Evolutionary conservation across 2,888 invertebrate species (phyloP).

Genomic region (Caenorhabditis angaria): DNA sequence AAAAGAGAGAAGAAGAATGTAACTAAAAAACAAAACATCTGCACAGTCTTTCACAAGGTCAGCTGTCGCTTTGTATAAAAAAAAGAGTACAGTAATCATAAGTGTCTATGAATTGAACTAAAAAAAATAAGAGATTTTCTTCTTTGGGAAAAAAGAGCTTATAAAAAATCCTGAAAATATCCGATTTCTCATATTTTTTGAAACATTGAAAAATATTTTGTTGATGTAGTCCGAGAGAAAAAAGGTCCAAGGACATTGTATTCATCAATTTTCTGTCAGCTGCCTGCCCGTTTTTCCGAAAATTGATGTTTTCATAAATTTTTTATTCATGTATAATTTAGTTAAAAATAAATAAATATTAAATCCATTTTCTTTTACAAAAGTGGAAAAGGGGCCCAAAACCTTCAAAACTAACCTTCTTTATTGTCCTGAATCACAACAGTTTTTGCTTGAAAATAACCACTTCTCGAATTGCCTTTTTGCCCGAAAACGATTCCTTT

Average conservation of each 20-base stretch:
- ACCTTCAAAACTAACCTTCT: background rate
- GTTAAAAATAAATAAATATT: background rate
- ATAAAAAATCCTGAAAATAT: too few species aligned
- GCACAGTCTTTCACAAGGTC: background rate
- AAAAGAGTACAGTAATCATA: too few species aligned
- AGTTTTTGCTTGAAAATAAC: conserved; percentile 73
- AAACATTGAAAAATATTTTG: too few species aligned
- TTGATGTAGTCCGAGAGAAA: too few species aligned
- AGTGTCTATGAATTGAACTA: too few species aligned
- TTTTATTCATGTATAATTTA: background rate
- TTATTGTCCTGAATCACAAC: conserved; percentile 20
- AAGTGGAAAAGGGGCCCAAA: conserved; percentile 2
- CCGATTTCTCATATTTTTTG: too few species aligned
- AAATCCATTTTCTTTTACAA: too few species aligned
- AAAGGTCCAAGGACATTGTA: too few species aligned
- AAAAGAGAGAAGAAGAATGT: background rate
- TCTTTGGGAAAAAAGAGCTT: too few species aligned
- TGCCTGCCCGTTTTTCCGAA: background rate
- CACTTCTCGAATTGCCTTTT: conserved; percentile 73
- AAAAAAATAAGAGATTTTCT: too few species aligned
- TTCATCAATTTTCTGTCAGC: too few species aligned
- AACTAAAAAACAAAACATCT: background rate
- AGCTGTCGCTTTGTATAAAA: background rate
- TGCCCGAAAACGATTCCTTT: conserved; percentile 73
- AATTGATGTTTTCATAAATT: background rate